Percentiles rank a stretch among this genome's conserved stretches.
phyloP scores from a whole-genome alignment of 2,888 invertebrate genomes.

The Euphydryas editha region DNA sequence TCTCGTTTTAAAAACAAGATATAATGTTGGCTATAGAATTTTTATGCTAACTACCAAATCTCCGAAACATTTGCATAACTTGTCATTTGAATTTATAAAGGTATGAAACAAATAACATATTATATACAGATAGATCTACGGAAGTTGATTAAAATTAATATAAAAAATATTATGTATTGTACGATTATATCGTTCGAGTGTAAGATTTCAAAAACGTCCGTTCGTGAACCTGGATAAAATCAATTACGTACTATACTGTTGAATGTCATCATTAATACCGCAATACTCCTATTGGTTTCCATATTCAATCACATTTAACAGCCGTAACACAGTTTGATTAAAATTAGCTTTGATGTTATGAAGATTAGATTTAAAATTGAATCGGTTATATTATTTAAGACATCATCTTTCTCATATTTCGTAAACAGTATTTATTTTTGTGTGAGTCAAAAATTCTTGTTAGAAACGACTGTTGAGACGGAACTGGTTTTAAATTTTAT shows the following conservation, averaged over 20 bases:
- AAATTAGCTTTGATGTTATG: slow-evolving; percentile 61
- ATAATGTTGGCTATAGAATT: slow-evolving; percentile 42
- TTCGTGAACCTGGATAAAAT: slow-evolving; percentile 71
- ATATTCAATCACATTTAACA: slow-evolving; percentile 65
- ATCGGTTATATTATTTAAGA: slow-evolving; percentile 57
- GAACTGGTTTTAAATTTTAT: slow-evolving; percentile 76
- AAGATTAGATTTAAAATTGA: slow-evolving; percentile 60
- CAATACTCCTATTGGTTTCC: slow-evolving; percentile 69
- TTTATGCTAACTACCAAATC: slow-evolving; percentile 22
- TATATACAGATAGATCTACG: neutral
- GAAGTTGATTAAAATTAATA: slow-evolving; percentile 11
- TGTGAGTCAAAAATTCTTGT: slow-evolving; percentile 79
- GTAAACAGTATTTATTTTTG: slow-evolving; percentile 81
- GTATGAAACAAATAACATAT: neutral
- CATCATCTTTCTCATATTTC: slow-evolving; percentile 77
- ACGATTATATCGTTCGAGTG: slow-evolving; percentile 49
- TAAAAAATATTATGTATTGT: slow-evolving; percentile 50
- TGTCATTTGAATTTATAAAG: neutral
- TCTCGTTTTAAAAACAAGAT: slow-evolving; percentile 41
- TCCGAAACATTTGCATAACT: slow-evolving; percentile 2
- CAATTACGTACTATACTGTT: slow-evolving; percentile 79
- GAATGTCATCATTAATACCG: slow-evolving; percentile 80
- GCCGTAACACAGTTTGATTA: slow-evolving; percentile 49
- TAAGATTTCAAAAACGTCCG: slow-evolving; percentile 69
- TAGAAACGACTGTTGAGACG: slow-evolving; percentile 72